Percentiles rank a stretch among this genome's conserved stretches.
Evolutionary conservation across 2,113 vertebrate species (phyloP).

Genomic region (Damaliscus lunatus): DNA sequence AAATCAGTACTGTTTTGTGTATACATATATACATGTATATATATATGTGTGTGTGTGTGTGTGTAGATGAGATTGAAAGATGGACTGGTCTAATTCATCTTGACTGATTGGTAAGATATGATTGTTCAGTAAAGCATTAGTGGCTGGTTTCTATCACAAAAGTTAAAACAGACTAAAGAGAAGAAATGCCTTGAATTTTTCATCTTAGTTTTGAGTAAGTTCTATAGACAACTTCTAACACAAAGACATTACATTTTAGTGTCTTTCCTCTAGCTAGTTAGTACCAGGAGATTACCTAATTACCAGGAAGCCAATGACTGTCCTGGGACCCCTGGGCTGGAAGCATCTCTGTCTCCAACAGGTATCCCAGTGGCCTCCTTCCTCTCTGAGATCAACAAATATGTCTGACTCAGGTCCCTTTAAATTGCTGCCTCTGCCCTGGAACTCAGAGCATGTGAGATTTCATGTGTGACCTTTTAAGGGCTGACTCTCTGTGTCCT

Average conservation of each 20-base stretch:
- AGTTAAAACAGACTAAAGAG: background rate
- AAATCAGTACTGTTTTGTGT: conserved; percentile 1
- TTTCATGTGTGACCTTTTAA: background rate
- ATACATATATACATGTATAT: background rate
- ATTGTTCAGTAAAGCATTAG: background rate
- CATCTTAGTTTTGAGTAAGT: background rate
- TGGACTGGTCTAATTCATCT: background rate
- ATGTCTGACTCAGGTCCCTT: background rate
- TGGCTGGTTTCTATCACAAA: background rate
- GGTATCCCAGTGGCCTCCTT: background rate
- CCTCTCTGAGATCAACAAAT: background rate
- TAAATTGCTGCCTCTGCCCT: background rate
- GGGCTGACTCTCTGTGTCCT: background rate
- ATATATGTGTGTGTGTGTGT: background rate
- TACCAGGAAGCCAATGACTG: too few relatives aligned
- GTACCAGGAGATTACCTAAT: too few relatives aligned
- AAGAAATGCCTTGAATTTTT: background rate
- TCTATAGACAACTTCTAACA: conserved; percentile 9
- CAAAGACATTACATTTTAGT: too few relatives aligned
- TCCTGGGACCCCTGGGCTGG: too few relatives aligned
- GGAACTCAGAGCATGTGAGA: background rate
- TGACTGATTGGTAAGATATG: too few relatives aligned
- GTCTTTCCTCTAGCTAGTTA: too few relatives aligned
- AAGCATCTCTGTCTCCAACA: background rate
- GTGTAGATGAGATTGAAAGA: background rate